These are phyloP conservation scores for Lithobates pipiens DNA, from an alignment of 2,797 vertebrate genomes.

Conservation along the genomic window DNA sequence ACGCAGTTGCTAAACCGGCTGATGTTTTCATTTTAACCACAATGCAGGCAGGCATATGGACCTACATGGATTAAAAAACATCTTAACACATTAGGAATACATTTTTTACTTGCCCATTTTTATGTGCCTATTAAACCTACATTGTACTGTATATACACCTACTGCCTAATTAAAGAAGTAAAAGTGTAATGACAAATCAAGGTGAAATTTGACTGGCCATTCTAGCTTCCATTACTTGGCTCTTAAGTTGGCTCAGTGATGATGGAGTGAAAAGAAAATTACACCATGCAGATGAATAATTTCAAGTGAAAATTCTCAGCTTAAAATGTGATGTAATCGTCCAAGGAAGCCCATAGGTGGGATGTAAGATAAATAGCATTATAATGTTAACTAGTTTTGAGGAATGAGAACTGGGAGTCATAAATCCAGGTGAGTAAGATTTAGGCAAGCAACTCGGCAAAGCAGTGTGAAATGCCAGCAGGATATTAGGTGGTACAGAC, in stretches of 20 bases:
- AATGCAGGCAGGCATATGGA: background rate
- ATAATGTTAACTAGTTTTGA: slow-evolving; percentile 9
- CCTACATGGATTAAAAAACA: background rate
- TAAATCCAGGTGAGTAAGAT: slow-evolving; percentile 20
- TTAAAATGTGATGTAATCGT: background rate
- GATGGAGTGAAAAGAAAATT: no score
- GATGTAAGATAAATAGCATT: slow-evolving; percentile 4
- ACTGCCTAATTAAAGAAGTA: background rate
- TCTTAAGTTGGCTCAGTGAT: background rate
- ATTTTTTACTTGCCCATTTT: background rate
- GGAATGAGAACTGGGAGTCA: slow-evolving; percentile 2
- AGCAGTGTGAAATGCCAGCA: background rate
- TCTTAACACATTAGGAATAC: background rate
- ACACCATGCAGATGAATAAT: background rate
- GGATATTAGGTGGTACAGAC: background rate
- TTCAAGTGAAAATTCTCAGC: background rate
- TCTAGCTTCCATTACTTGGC: background rate
- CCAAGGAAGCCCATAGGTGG: background rate
- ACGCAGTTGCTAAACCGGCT: background rate
- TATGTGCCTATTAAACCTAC: background rate
- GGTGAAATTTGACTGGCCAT: background rate
- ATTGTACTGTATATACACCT: background rate
- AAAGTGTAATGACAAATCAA: background rate
- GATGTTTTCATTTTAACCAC: background rate
- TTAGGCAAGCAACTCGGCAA: background rate